Conservation (phyloP, 1,140 invertebrate genomes). For the Magallana ariakensis region DNA sequence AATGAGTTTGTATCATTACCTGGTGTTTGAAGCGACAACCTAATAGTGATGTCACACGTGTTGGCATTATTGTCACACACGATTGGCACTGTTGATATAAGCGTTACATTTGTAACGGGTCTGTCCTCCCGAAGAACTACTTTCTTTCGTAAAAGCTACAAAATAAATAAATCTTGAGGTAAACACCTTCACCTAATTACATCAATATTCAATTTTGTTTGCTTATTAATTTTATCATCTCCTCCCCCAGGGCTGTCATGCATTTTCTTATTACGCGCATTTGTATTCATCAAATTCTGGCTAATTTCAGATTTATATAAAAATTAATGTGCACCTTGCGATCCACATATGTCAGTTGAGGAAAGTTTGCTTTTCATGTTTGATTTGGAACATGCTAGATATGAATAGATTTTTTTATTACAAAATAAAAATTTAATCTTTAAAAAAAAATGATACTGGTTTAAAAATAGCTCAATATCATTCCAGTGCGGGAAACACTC, state of each 20-base stretch:
- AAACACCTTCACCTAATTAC: neutral
- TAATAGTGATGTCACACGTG: slow-evolving; percentile 17
- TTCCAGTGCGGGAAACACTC: too few species aligned
- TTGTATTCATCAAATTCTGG: neutral
- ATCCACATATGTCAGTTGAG: neutral
- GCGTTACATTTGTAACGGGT: neutral
- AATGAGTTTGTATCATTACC: slow-evolving; percentile 33
- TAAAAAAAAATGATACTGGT: too few species aligned
- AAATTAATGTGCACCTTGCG: neutral
- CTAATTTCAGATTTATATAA: neutral
- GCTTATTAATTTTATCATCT: neutral
- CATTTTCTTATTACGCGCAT: neutral
- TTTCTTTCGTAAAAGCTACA: slow-evolving; percentile 36
- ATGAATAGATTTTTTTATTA: too few species aligned
- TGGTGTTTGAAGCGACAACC: neutral
- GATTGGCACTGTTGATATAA: slow-evolving; percentile 10
- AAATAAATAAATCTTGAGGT: neutral
- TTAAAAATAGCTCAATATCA: too few species aligned
- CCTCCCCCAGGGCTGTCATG: neutral
- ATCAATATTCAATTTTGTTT: neutral
- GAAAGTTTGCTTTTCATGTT: too few species aligned
- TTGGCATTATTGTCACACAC: slow-evolving; percentile 20
- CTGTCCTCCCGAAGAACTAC: slow-evolving; percentile 24
- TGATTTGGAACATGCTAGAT: too few species aligned
- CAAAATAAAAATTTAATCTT: too few species aligned